Conservation (phyloP, 2,888 invertebrate genomes). For the Caenorhabditis drosophilae region DNA sequence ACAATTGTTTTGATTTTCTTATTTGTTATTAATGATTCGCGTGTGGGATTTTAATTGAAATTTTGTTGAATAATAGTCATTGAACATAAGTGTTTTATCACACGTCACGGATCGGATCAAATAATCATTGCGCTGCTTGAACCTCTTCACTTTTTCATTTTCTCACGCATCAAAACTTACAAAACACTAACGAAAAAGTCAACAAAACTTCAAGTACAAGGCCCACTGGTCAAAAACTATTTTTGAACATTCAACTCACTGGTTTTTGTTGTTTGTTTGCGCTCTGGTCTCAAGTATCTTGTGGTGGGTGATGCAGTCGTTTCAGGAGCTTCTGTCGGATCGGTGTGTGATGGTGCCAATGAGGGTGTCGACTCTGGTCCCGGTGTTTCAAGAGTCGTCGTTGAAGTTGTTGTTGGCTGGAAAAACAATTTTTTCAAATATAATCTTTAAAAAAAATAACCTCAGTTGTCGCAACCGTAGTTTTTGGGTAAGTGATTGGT, state of each 20-base stretch:
- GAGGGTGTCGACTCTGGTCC: constrained; percentile 36
- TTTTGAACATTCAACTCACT: constrained; percentile 18
- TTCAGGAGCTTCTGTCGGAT: constrained; percentile 29
- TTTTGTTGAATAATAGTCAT: no score
- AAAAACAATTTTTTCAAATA: neutral
- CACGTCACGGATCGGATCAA: no score
- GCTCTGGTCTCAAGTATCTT: constrained; percentile 44
- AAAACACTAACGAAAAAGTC: neutral
- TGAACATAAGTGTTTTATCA: no score
- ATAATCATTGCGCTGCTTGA: no score
- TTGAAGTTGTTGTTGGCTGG: constrained; percentile 19
- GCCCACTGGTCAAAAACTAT: no score
- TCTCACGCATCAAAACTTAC: neutral
- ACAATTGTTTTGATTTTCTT: neutral
- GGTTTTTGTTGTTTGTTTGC: constrained; percentile 41
- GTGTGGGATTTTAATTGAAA: no score
- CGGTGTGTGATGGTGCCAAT: constrained; percentile 31
- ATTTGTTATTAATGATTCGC: no score
- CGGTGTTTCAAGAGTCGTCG: constrained; percentile 36
- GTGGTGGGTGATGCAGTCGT: constrained; percentile 35
- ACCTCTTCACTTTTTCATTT: neutral
- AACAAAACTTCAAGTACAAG: neutral
- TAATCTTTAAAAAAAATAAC: neutral
- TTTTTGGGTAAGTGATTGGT: constrained; percentile 40
- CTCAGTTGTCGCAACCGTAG: constrained; percentile 8